phyloP scores from a whole-genome alignment of 2,888 invertebrate species.

The Diarsia brunnea region DNA sequence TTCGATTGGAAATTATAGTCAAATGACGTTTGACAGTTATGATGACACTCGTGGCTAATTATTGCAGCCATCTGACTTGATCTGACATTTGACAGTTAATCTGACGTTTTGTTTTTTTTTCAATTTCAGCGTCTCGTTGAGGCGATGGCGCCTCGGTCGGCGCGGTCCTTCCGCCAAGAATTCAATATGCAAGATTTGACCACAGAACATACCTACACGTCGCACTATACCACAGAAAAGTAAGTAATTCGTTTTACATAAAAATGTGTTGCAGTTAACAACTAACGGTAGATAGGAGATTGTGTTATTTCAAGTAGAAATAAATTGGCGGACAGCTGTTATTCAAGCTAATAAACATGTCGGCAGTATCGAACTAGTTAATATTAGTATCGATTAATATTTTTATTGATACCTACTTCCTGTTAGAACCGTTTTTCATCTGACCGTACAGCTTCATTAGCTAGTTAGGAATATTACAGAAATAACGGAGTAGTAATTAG shows the following conservation, averaged over 20 bases:
- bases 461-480: neutral
- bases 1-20: neutral
- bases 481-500: slow-evolving; percentile 12
- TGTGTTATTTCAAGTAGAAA: slow-evolving; percentile 18
- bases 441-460: neutral
- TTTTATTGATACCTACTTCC: slow-evolving; percentile 24
- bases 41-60: neutral
- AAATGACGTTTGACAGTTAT: slow-evolving; percentile 14
- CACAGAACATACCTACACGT: slow-evolving; percentile 92
- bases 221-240: slow-evolving; percentile 92
- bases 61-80: slow-evolving; percentile 2
- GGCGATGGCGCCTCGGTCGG: slow-evolving; percentile 93
- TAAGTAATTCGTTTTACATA: slow-evolving; percentile 86
- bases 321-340: slow-evolving; percentile 30
- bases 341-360: slow-evolving; percentile 33
- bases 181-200: slow-evolving; percentile 94
- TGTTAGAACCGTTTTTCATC: neutral
- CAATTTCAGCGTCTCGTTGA: slow-evolving; percentile 92
- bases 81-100: slow-evolving; percentile 17
- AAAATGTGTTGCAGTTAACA: slow-evolving; percentile 6
- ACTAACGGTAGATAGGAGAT: slow-evolving; percentile 8
- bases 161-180: slow-evolving; percentile 95
- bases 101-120: slow-evolving; percentile 50
- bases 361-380: slow-evolving; percentile 8
- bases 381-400: slow-evolving; percentile 9